Evolutionary conservation across 2,113 vertebrate species (phyloP).

Genomic region (Gymnocephalus cernua): DNA sequence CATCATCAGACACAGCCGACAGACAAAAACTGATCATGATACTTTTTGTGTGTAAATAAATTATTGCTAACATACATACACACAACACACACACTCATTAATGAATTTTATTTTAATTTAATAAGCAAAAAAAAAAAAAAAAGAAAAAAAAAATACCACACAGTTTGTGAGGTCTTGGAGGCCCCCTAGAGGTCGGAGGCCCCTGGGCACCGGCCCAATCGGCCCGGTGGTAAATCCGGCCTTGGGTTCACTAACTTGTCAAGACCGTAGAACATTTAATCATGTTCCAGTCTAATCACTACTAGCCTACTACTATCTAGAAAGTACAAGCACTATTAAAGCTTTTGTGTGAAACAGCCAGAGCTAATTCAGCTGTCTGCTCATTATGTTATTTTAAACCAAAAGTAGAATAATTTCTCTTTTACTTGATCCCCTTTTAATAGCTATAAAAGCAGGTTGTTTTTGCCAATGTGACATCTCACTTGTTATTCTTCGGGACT

Average conservation of each 20-base stretch:
- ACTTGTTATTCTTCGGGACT: slow-evolving; percentile 37
- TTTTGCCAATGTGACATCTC: slow-evolving; percentile 36
- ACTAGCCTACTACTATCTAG: slow-evolving; percentile 36
- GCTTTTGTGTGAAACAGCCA: slow-evolving; percentile 15
- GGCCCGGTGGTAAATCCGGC: too few relatives aligned
- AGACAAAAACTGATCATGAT: too few relatives aligned
- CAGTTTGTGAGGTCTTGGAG: too few relatives aligned
- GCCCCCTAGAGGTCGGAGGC: too few relatives aligned
- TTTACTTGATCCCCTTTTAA: slow-evolving; percentile 40
- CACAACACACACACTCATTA: too few relatives aligned
- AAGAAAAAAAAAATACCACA: too few relatives aligned
- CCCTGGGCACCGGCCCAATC: too few relatives aligned
- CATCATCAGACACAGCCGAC: too few relatives aligned
- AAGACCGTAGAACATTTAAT: neutral
- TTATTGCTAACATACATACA: too few relatives aligned
- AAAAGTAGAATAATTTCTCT: slow-evolving; percentile 15
- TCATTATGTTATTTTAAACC: slow-evolving; percentile 42
- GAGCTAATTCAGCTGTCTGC: slow-evolving; percentile 21
- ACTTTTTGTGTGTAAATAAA: too few relatives aligned
- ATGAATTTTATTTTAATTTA: too few relatives aligned
- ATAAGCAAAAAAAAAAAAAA: too few relatives aligned
- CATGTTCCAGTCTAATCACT: neutral
- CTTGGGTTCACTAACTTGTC: slow-evolving; percentile 14
- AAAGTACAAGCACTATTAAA: slow-evolving; percentile 1
- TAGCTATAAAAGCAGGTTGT: slow-evolving; percentile 19